A percentile compares a stretch with the other conserved stretches of the same genome.
These are phyloP conservation scores for Lepidochrysops patricia DNA, from an alignment of 2,888 invertebrate species.

Conservation along the genomic window DNA sequence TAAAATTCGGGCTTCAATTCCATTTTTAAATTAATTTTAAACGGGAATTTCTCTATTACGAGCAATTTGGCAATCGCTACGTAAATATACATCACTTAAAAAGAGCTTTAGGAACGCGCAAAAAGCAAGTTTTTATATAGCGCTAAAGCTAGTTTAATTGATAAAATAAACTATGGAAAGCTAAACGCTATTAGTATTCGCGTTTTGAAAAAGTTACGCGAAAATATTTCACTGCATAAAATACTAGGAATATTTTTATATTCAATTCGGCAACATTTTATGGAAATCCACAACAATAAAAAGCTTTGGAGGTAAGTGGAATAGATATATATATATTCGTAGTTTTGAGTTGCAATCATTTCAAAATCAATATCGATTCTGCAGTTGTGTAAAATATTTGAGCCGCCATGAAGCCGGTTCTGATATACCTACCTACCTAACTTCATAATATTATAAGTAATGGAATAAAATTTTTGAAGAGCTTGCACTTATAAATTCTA, in stretches of 20 bases:
- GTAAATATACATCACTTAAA: conserved; percentile 4
- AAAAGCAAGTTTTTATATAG: neutral
- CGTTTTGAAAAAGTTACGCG: neutral
- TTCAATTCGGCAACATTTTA: conserved; percentile 9
- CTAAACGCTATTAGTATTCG: conserved; percentile 9
- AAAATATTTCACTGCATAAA: conserved; percentile 6
- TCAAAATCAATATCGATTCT: neutral
- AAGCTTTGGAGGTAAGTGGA: neutral
- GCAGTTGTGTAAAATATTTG: neutral
- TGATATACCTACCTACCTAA: neutral
- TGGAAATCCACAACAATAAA: neutral
- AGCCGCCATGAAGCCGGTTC: neutral
- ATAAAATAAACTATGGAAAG: conserved; percentile 7
- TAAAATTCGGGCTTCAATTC: neutral
- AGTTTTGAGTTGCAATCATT: neutral
- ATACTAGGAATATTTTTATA: neutral
- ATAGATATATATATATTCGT: conserved; percentile 3
- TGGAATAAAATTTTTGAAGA: too few species aligned
- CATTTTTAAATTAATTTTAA: neutral
- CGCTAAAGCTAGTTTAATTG: conserved; percentile 10
- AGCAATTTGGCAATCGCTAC: neutral
- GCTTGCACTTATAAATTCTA: too few species aligned
- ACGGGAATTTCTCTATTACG: neutral
- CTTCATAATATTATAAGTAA: too few species aligned
- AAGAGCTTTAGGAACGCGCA: neutral